Conservation (phyloP, 2,888 invertebrate species). For the Alloplasta piceator region DNA sequence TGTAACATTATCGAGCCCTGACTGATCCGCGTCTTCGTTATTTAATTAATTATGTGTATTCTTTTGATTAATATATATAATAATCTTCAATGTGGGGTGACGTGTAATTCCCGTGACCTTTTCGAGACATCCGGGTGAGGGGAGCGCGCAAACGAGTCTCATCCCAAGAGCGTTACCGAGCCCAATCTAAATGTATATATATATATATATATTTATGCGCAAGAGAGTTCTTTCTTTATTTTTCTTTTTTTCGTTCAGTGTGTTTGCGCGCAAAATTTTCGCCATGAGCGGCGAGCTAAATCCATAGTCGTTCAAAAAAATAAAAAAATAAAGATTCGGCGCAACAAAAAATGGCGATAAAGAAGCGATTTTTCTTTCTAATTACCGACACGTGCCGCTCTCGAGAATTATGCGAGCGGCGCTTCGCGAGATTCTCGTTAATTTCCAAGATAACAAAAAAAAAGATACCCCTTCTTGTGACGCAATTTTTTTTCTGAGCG, state of each 20-base stretch:
- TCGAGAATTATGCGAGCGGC: slow-evolving; percentile 7
- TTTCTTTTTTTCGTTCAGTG: too few species aligned
- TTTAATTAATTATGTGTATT: slow-evolving; percentile 55
- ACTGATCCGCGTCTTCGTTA: slow-evolving; percentile 21
- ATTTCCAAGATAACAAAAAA: slow-evolving; percentile 45
- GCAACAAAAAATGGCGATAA: background rate
- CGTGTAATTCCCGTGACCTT: slow-evolving; percentile 64
- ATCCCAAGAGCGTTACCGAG: slow-evolving; percentile 39
- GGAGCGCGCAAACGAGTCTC: slow-evolving; percentile 58
- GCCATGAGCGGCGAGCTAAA: background rate
- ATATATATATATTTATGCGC: background rate
- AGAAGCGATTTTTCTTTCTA: slow-evolving; percentile 13
- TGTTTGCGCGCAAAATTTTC: too few species aligned
- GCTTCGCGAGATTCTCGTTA: slow-evolving; percentile 14
- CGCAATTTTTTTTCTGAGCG: background rate
- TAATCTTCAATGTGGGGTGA: slow-evolving; percentile 55
- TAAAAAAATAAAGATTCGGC: background rate
- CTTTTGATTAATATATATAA: slow-evolving; percentile 47
- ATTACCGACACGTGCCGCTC: slow-evolving; percentile 28
- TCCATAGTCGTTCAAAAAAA: background rate
- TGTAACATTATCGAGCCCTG: slow-evolving; percentile 14
- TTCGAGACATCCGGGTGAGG: slow-evolving; percentile 66
- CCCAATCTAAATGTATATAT: slow-evolving; percentile 6
- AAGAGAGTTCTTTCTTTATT: too few species aligned
- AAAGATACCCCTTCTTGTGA: background rate